Percentiles rank a stretch among this genome's conserved stretches.
phyloP scores from a whole-genome alignment of 2,888 invertebrate species.

The Drosophila planitibia region DNA sequence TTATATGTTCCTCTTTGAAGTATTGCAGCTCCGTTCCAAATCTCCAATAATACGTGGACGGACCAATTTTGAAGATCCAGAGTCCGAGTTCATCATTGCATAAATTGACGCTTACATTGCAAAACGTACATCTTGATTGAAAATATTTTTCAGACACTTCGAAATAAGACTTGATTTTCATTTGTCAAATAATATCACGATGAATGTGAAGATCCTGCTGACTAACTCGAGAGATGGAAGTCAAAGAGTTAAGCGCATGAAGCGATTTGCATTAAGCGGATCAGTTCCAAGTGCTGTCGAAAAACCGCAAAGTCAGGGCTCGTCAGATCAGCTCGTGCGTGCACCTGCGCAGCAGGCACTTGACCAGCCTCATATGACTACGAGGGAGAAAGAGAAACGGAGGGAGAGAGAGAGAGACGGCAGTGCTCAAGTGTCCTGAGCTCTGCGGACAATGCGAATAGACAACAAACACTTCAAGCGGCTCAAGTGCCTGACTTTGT shows the following conservation, averaged over 20 bases:
- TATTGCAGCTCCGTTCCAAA: not conserved
- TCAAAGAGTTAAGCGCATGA: constrained; percentile 52
- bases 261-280: constrained; percentile 40
- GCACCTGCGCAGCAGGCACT: constrained; percentile 62
- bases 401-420: constrained; percentile 1
- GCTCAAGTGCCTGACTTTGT: constrained; percentile 76
- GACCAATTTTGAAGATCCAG: not conserved
- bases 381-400: constrained; percentile 3
- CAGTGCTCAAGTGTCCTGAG: constrained; percentile 43
- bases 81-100: not conserved
- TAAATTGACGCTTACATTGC: not conserved
- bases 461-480: constrained; percentile 72
- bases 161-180: not conserved
- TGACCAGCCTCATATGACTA: constrained; percentile 35
- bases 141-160: not conserved
- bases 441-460: constrained; percentile 41
- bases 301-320: constrained; percentile 57
- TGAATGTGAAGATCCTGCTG: not conserved
- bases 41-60: not conserved
- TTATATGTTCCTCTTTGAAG: not conserved
- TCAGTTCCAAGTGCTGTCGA: constrained; percentile 24
- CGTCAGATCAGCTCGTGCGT: constrained; percentile 49
- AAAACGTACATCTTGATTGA: not conserved
- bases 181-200: not conserved
- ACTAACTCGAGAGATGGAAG: constrained; percentile 11